A percentile compares a stretch with the other conserved stretches of the same genome.
Conservation (phyloP, 2,888 invertebrate species). For the Ecliptopera silaceata region DNA sequence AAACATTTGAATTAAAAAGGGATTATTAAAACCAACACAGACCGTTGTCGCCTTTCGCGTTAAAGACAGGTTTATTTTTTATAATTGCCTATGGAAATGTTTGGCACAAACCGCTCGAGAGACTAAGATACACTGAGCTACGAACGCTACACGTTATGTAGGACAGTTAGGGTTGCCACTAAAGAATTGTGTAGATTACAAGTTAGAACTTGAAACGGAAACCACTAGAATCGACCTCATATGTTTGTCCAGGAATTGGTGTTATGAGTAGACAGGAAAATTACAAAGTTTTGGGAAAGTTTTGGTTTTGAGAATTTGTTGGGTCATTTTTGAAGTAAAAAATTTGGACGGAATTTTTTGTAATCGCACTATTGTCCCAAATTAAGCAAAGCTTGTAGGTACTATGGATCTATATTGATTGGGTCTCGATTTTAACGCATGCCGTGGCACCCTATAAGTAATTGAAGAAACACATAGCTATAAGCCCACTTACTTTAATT, state of each 20-base stretch:
- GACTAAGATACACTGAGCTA: slow-evolving; percentile 15
- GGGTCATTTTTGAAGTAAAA: too few species aligned
- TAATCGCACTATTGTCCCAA: too few species aligned
- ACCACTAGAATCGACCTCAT: background rate
- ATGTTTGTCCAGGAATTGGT: background rate
- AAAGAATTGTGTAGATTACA: background rate
- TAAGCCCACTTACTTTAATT: too few species aligned
- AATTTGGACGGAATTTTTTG: too few species aligned
- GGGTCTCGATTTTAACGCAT: too few species aligned
- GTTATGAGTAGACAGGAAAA: background rate
- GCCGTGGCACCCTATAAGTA: too few species aligned
- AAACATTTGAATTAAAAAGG: background rate
- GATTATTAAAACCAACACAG: slow-evolving; percentile 1
- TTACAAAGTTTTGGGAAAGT: too few species aligned
- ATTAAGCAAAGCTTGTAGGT: too few species aligned
- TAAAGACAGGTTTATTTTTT: slow-evolving; percentile 13
- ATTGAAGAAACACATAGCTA: too few species aligned
- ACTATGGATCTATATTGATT: too few species aligned
- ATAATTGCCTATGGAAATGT: slow-evolving; percentile 22
- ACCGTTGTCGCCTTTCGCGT: slow-evolving; percentile 2
- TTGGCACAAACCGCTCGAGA: background rate
- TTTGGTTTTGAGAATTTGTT: too few species aligned
- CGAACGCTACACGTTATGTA: slow-evolving; percentile 9
- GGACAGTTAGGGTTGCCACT: slow-evolving; percentile 15
- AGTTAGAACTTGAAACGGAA: background rate